These are phyloP conservation scores for Poicephalus gulielmi DNA, from an alignment of 2,113 vertebrate species.

Conservation along the genomic window DNA sequence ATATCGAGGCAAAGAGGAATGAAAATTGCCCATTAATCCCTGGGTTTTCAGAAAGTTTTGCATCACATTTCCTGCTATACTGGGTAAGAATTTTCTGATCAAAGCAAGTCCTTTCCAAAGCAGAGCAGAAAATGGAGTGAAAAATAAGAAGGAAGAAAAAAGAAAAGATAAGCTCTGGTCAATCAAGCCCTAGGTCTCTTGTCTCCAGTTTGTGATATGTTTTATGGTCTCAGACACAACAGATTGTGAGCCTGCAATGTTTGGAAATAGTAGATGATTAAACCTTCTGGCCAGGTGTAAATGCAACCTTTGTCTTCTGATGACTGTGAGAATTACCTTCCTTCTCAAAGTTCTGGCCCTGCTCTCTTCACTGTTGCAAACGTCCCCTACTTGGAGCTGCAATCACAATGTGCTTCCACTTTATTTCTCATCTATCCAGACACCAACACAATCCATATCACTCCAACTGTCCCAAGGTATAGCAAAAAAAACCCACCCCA, in stretches of 20 bases:
- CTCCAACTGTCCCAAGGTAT: not conserved
- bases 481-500: not conserved
- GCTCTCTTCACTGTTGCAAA: constrained; percentile 18
- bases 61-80: not conserved
- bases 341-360: constrained; percentile 54
- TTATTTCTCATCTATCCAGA: not conserved
- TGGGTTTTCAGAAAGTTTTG: not conserved
- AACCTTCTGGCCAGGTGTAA: constrained; percentile 94
- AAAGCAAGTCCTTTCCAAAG: not conserved
- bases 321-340: constrained; percentile 75
- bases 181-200: constrained; percentile 34
- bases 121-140: constrained; percentile 8
- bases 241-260: constrained; percentile 83
- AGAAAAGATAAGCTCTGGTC: constrained; percentile 56
- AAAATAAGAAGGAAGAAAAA: constrained; percentile 49
- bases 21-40: not conserved
- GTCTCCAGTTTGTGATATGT: constrained; percentile 66
- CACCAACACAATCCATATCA: not conserved
- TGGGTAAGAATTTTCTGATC: not conserved
- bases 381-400: not conserved
- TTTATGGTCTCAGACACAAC: constrained; percentile 80
- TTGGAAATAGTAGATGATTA: constrained; percentile 99
- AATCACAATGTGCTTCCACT: not conserved
- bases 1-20: not conserved
- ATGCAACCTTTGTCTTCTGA: constrained; percentile 97